Conservation (phyloP, 92 coral and sea anemone genomes). For the Epizoanthus fatuus region DNA sequence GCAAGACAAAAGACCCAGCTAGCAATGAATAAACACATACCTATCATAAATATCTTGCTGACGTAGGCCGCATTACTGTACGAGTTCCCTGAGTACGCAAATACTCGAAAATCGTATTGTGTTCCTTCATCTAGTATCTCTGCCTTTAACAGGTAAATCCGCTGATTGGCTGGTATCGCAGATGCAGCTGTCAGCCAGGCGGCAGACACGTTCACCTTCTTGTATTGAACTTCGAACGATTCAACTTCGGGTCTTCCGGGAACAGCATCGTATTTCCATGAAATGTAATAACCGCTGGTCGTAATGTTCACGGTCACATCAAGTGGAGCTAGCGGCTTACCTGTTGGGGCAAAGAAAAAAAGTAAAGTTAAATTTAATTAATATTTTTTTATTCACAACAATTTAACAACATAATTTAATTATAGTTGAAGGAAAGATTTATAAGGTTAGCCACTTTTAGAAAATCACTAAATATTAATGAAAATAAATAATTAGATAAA, state of each 20-base stretch:
- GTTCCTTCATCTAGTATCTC: conserved; percentile 68
- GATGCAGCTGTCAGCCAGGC: conserved; percentile 72
- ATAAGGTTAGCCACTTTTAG: background rate
- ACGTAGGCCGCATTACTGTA: conserved; percentile 92
- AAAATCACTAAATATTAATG: background rate
- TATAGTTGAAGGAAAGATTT: too few relatives aligned
- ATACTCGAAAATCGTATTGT: conserved; percentile 91
- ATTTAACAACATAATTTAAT: too few relatives aligned
- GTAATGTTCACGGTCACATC: conserved; percentile 88
- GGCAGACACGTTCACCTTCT: conserved; percentile 72
- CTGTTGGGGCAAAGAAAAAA: conserved; percentile 7
- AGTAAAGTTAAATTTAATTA: too few relatives aligned
- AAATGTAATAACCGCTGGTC: conserved; percentile 76
- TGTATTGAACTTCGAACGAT: conserved; percentile 85
- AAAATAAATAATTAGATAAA: too few relatives aligned
- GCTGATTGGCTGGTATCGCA: conserved; percentile 61
- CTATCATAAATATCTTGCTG: conserved; percentile 70
- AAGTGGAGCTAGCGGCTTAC: conserved; percentile 88
- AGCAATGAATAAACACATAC: conserved; percentile 51
- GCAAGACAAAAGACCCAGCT: too few relatives aligned
- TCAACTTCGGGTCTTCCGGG: conserved; percentile 92
- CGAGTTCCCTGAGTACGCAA: conserved; percentile 77
- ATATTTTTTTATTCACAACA: background rate
- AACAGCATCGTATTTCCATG: conserved; percentile 82
- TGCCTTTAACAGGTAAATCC: conserved; percentile 70